Conservation (phyloP, 2,113 vertebrate genomes). For the Pogona vitticeps region DNA sequence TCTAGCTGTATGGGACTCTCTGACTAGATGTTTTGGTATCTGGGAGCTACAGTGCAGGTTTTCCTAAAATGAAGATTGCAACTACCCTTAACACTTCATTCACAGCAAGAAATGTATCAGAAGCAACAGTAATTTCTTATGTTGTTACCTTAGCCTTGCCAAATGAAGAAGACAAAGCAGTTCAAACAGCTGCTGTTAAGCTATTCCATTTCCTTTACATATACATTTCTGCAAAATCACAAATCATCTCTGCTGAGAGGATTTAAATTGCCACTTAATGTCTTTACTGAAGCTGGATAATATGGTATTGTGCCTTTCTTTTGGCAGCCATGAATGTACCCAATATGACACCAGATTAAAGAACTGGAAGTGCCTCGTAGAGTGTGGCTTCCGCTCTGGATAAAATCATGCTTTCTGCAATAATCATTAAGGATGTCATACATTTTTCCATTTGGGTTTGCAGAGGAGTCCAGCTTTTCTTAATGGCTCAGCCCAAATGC, state of each 20-base stretch:
- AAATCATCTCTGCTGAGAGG: constrained; percentile 30
- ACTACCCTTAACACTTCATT: constrained; percentile 30
- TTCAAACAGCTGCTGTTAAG: constrained; percentile 54
- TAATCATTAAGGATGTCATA: constrained; percentile 51
- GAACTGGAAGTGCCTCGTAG: constrained; percentile 57
- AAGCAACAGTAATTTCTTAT: constrained; percentile 58
- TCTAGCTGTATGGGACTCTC: not conserved
- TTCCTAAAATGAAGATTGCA: not conserved
- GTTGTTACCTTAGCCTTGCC: constrained; percentile 60
- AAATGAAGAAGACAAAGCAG: constrained; percentile 40
- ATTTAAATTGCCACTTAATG: constrained; percentile 34
- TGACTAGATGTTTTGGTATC: not conserved
- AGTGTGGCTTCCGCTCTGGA: constrained; percentile 61
- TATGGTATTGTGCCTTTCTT: constrained; percentile 50
- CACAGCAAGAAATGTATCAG: constrained; percentile 31
- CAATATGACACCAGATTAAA: constrained; percentile 54
- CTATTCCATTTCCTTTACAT: constrained; percentile 56
- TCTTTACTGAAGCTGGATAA: constrained; percentile 44
- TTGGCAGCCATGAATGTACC: constrained; percentile 49
- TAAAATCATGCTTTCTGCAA: constrained; percentile 47
- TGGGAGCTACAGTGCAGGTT: not conserved
- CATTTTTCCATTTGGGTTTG: constrained; percentile 15
- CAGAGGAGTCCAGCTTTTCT: not conserved
- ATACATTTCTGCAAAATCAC: constrained; percentile 56
- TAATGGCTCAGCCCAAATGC: constrained; percentile 12